phyloP scores from a whole-genome alignment of 2,888 invertebrate genomes.

The Gymnocheta viridis region DNA sequence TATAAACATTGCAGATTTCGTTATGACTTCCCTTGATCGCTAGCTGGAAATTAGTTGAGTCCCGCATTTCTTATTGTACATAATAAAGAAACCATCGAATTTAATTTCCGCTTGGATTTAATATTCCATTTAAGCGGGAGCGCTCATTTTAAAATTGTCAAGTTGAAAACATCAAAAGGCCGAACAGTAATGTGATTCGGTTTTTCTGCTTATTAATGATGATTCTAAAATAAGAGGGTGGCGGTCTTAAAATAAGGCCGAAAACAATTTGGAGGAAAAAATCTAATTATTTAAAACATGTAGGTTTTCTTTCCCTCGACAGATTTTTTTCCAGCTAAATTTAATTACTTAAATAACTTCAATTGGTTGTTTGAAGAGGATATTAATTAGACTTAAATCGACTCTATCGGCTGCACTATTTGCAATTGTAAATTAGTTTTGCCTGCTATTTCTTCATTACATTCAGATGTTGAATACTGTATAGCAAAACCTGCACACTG shows the following conservation, averaged over 20 bases:
- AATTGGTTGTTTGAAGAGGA: too few relatives aligned
- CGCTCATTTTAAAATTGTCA: slow-evolving; percentile 28
- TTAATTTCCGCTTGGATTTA: slow-evolving; percentile 55
- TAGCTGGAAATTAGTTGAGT: slow-evolving; percentile 33
- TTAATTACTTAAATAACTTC: too few relatives aligned
- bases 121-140: slow-evolving; percentile 39
- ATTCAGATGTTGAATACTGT: too few relatives aligned
- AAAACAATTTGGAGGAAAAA: not conserved
- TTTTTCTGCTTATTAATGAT: slow-evolving; percentile 2
- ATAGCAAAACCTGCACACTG: too few relatives aligned
- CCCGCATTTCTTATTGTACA: slow-evolving; percentile 51
- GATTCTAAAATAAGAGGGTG: not conserved
- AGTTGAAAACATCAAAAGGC: slow-evolving; percentile 24
- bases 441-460: too few relatives aligned
- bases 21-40: slow-evolving; percentile 17
- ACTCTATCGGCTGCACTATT: too few relatives aligned
- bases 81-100: slow-evolving; percentile 22
- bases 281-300: not conserved
- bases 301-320: too few relatives aligned
- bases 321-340: too few relatives aligned
- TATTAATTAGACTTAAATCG: too few relatives aligned
- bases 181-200: not conserved
- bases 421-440: too few relatives aligned
- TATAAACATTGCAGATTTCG: slow-evolving; percentile 54
- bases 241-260: not conserved